Percentiles rank a stretch among this genome's conserved stretches.
These are phyloP conservation scores for Hemistola chrysoprasaria DNA, from an alignment of 2,888 invertebrate genomes.

Conservation along the genomic window DNA sequence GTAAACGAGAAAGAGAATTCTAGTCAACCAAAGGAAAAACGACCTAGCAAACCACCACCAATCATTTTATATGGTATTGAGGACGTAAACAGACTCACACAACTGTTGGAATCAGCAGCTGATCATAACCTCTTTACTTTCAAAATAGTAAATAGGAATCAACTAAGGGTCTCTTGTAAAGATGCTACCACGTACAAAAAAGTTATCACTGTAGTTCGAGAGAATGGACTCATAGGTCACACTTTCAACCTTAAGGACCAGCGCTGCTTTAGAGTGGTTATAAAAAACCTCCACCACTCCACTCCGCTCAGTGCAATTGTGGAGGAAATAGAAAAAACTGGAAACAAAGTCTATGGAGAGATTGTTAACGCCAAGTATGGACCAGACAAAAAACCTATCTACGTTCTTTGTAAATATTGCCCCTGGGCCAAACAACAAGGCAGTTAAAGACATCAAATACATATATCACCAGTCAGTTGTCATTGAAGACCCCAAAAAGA, in stretches of 20 bases:
- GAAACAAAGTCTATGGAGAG: constrained; percentile 1
- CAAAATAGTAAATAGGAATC: constrained; percentile 6
- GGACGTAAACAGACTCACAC: not conserved
- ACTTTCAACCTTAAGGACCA: not conserved
- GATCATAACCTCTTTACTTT: not conserved
- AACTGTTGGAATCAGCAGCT: not conserved
- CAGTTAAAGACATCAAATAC: not conserved
- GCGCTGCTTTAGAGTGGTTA: not conserved
- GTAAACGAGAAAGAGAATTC: no score
- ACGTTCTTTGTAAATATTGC: constrained; percentile 3
- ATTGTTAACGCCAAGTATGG: constrained; percentile 1
- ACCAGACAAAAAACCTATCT: not conserved
- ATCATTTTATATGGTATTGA: constrained; percentile 5
- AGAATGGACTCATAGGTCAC: not conserved
- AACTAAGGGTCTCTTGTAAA: not conserved
- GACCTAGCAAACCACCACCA: constrained; percentile 2
- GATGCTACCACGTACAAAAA: not conserved
- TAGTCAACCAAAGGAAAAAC: not conserved
- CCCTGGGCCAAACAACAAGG: not conserved
- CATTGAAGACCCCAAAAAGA: no score
- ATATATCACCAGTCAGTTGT: not conserved
- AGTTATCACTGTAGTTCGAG: no score
- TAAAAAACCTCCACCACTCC: not conserved
- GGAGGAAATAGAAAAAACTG: not conserved
- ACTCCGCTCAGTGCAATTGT: not conserved